phyloP scores from a whole-genome alignment of 2,797 vertebrate species.

The Notolepis coatsorum region DNA sequence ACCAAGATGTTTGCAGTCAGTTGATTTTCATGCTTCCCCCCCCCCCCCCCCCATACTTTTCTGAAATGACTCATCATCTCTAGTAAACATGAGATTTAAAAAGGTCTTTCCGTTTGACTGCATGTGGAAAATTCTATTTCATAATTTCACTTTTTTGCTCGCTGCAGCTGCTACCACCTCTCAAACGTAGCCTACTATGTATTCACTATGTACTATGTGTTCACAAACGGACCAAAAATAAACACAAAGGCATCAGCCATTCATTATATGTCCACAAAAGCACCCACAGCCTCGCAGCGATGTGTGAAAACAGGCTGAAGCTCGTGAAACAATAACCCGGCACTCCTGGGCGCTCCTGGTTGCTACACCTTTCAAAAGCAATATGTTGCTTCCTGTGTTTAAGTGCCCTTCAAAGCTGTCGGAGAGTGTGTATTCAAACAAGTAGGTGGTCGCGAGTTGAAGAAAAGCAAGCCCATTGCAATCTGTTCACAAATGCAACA shows the following conservation, averaged over 20 bases:
- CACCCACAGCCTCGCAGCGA: conserved; percentile 26
- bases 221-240: conserved; percentile 13
- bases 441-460: not conserved
- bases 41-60: too few species aligned
- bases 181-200: not conserved
- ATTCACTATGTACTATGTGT: conserved; percentile 6
- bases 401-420: conserved; percentile 36
- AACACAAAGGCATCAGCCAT: conserved; percentile 26
- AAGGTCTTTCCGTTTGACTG: too few species aligned
- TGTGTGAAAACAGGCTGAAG: conserved; percentile 30
- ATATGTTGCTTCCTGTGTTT: conserved; percentile 39
- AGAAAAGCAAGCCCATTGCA: too few species aligned
- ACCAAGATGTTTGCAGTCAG: too few species aligned
- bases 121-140: too few species aligned
- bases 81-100: too few species aligned
- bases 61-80: too few species aligned
- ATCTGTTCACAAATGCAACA: too few species aligned
- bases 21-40: too few species aligned
- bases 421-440: conserved; percentile 18
- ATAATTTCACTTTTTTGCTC: conserved; percentile 37
- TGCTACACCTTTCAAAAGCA: conserved; percentile 47
- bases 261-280: conserved; percentile 47
- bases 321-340: conserved; percentile 38
- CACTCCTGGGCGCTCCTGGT: conserved; percentile 14
- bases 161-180: conserved; percentile 6